phyloP scores from a whole-genome alignment of 1,140 invertebrate species.

The Aphaenogaster ashmeadi region DNA sequence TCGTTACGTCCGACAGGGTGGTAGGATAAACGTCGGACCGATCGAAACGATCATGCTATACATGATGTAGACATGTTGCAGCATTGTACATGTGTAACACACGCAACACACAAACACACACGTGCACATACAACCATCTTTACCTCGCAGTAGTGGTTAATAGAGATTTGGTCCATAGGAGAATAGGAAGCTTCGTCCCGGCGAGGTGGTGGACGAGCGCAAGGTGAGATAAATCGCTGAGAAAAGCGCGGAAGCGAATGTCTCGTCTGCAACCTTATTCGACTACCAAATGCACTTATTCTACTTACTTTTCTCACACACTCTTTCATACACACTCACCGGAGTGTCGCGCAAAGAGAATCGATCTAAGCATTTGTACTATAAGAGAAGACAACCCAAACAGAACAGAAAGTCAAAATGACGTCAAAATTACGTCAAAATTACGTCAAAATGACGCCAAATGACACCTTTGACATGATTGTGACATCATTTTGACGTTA shows the following conservation, averaged over 20 bases:
- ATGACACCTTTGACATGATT: no score
- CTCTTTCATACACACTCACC: constrained; percentile 74
- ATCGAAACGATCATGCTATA: constrained; percentile 22
- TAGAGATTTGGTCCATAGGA: constrained; percentile 89
- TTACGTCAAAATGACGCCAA: no score
- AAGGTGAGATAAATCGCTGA: constrained; percentile 92
- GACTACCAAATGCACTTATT: constrained; percentile 73
- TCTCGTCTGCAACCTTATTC: constrained; percentile 82
- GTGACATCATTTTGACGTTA: no score
- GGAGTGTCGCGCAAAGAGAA: constrained; percentile 64
- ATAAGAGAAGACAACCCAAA: no score
- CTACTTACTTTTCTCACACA: constrained; percentile 61
- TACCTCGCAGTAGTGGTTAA: constrained; percentile 57
- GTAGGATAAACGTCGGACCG: neutral
- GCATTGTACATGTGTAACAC: neutral
- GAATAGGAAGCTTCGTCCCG: constrained; percentile 95
- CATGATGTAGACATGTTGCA: constrained; percentile 50
- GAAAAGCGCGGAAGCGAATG: constrained; percentile 76
- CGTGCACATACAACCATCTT: constrained; percentile 79
- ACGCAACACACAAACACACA: constrained; percentile 74
- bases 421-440: no score
- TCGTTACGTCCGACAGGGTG: constrained; percentile 20
- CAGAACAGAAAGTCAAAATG: no score
- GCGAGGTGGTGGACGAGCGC: constrained; percentile 96
- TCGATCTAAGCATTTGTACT: neutral